Evolutionary conservation across 2,888 invertebrate genomes (phyloP).

Genomic region (Himalopsyche japonica): DNA sequence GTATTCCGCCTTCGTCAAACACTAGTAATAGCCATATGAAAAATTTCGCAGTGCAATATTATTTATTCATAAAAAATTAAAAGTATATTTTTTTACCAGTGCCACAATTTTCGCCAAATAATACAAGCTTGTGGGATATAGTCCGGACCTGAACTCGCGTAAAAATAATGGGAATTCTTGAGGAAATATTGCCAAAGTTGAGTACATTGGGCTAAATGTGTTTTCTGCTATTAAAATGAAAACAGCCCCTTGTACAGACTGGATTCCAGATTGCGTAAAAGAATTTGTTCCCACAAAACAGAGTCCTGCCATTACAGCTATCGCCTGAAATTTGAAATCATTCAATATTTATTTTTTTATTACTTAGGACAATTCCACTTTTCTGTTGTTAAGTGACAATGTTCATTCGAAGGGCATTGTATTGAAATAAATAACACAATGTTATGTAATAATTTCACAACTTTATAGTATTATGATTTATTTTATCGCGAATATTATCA

Average conservation of each 20-base stretch:
- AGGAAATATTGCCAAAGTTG: constrained; percentile 82
- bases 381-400: no score
- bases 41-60: no score
- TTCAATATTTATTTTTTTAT: no score
- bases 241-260: constrained; percentile 84
- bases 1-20: no score
- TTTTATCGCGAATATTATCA: no score
- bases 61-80: neutral
- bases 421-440: no score
- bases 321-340: constrained; percentile 53
- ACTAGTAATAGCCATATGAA: no score
- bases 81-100: constrained; percentile 63
- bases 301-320: constrained; percentile 78
- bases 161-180: constrained; percentile 77
- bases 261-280: constrained; percentile 79
- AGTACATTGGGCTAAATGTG: constrained; percentile 90
- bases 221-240: constrained; percentile 89
- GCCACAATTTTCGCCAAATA: constrained; percentile 79
- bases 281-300: constrained; percentile 79
- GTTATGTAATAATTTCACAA: no score
- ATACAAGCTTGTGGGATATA: constrained; percentile 80
- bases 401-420: no score
- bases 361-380: no score
- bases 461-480: no score
- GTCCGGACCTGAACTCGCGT: constrained; percentile 79